These are phyloP conservation scores for Euleptes europaea DNA, from an alignment of 2,113 vertebrate species.

Conservation along the genomic window DNA sequence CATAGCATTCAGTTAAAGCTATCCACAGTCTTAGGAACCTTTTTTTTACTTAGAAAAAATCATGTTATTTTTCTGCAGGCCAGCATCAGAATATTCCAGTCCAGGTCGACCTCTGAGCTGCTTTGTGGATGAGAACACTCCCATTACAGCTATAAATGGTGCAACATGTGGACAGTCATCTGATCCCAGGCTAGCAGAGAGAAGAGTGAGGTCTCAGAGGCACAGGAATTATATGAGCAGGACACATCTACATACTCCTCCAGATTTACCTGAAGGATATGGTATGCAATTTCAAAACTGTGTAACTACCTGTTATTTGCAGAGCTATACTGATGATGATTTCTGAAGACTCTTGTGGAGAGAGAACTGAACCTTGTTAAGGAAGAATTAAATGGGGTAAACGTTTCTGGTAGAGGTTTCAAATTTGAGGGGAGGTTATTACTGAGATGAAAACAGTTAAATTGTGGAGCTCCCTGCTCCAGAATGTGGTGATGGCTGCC, in stretches of 20 bases:
- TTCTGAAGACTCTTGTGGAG: neutral
- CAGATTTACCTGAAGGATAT: conserved; percentile 93
- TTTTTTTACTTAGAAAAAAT: conserved; percentile 11
- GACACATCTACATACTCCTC: conserved; percentile 93
- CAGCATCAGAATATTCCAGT: conserved; percentile 93
- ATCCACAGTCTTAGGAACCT: neutral
- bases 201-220: conserved; percentile 90
- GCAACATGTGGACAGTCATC: conserved; percentile 85
- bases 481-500: too few species aligned
- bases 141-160: conserved; percentile 88
- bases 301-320: neutral
- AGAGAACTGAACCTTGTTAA: too few species aligned
- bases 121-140: conserved; percentile 94
- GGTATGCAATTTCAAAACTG: conserved; percentile 72
- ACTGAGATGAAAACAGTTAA: too few species aligned
- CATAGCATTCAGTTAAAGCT: conserved; percentile 18
- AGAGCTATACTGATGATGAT: neutral
- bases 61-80: conserved; percentile 73
- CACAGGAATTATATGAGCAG: conserved; percentile 98
- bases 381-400: too few species aligned
- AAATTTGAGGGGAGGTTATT: too few species aligned
- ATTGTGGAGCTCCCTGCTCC: too few species aligned
- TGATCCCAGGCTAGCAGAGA: conserved; percentile 85
- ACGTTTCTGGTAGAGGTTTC: too few species aligned
- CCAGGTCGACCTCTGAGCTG: conserved; percentile 93